phyloP scores from a whole-genome alignment of 2,797 vertebrate species.

The Cynodonichthys magdalenae region DNA sequence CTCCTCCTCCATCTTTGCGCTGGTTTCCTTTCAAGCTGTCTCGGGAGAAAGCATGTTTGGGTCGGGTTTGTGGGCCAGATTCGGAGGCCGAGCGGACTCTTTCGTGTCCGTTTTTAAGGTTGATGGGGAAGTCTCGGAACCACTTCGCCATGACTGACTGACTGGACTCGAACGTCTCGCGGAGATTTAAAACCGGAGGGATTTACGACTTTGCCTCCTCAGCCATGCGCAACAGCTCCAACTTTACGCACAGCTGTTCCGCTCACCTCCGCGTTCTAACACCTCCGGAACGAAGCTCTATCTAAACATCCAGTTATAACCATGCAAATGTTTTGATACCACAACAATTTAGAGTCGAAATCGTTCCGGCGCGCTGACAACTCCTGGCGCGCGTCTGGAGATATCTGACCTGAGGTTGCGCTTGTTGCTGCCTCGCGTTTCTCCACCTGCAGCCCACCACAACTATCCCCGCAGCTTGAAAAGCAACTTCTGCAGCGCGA shows the following conservation, averaged over 20 bases:
- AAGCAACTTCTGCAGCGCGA: constrained; percentile 79
- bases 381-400: constrained; percentile 37
- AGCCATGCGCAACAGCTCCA: constrained; percentile 34
- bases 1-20: constrained; percentile 80
- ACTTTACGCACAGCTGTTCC: constrained; percentile 61
- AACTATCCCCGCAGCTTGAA: constrained; percentile 85
- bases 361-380: constrained; percentile 18
- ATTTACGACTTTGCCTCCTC: constrained; percentile 1
- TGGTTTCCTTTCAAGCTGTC: constrained; percentile 79
- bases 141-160: constrained; percentile 92
- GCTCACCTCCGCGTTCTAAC: constrained; percentile 21
- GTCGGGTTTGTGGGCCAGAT: constrained; percentile 79
- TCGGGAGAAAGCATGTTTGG: constrained; percentile 74
- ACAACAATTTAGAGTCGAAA: constrained; percentile 25
- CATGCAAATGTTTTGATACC: background rate
- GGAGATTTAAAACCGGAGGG: background rate
- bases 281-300: background rate
- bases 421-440: constrained; percentile 8
- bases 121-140: constrained; percentile 96
- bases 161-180: constrained; percentile 16
- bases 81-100: constrained; percentile 84
- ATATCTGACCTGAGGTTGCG: constrained; percentile 41
- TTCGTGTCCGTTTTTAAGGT: constrained; percentile 89
- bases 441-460: constrained; percentile 41
- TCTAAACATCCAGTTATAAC: constrained; percentile 1